phyloP scores from a whole-genome alignment of 2,797 vertebrate species.

The Apogon talboti region DNA sequence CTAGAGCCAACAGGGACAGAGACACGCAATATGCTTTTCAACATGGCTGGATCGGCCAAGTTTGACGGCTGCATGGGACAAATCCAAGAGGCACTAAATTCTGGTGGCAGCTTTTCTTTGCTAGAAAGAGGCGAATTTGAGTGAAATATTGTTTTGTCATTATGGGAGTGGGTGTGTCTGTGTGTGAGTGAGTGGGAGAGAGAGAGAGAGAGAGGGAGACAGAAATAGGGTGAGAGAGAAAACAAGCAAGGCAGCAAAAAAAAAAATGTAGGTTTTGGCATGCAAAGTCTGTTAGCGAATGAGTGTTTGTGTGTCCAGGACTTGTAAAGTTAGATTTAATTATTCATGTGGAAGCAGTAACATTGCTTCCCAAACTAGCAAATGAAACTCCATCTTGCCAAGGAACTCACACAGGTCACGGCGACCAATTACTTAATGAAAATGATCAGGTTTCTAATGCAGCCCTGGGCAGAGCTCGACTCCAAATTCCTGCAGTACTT shows the following conservation, averaged over 20 bases:
- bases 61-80: constrained; percentile 41
- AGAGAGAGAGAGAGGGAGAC: background rate
- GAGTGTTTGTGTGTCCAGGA: constrained; percentile 58
- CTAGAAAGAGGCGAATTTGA: constrained; percentile 34
- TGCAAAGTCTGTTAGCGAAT: constrained; percentile 17
- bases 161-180: background rate
- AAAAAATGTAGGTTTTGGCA: constrained; percentile 31
- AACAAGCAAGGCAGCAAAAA: no score
- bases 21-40: constrained; percentile 45
- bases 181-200: background rate
- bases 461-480: constrained; percentile 40
- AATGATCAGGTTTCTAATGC: constrained; percentile 81
- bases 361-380: constrained; percentile 78
- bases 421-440: constrained; percentile 84
- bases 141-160: constrained; percentile 15
- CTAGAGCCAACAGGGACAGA: constrained; percentile 27
- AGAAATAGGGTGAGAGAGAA: background rate
- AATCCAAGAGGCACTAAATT: constrained; percentile 51
- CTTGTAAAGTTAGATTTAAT: constrained; percentile 81
- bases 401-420: constrained; percentile 75
- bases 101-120: constrained; percentile 26
- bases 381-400: constrained; percentile 82
- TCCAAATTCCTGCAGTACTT: constrained; percentile 62
- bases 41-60: constrained; percentile 32
- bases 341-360: constrained; percentile 80